Base-by-base conservation (phyloP, 1,140 invertebrate genomes). In the Brachionus rotundiformis region DNA sequence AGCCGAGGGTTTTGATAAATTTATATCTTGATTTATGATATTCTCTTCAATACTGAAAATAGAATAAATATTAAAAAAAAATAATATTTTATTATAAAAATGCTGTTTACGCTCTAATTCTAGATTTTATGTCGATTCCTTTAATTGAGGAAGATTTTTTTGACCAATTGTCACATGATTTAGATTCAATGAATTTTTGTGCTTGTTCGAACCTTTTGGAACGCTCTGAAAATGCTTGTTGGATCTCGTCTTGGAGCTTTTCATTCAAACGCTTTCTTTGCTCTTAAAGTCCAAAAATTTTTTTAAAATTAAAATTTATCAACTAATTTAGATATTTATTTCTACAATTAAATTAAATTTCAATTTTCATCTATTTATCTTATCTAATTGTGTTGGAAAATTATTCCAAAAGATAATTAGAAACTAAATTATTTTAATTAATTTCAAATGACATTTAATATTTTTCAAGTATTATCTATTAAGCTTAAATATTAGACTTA, bases 21-120 rank as follows among this genome's bases (percentile, higher is more conserved):
- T 31, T 36, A 68, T 16, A 7, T 68, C 63, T 16, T 68, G 31
- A 7, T 68, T 68, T 0, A 33, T 33, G n/a, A 68, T 68, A 7
- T 68, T 68, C 63, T 68, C 33, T 36, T 68, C 63, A 19, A 68
- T n/a, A 0, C 63, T 68, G 10, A 13, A 36, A 19, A 23, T 5
- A 68, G 16, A 68, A 33, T n/a, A n/a, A n/a, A n/a, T 8, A 36
- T 39, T 36, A 68, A 68, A 23, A 39, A 33, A 19, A 36, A 10
- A 16, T 11, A 19, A 36, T n/a, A n/a, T n/a, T n/a, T n/a, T n/a
- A n/a, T n/a, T n/a, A n/a, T n/a, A n/a, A n/a, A n/a, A n/a, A n/a
- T n/a, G n/a, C n/a, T 33, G 8, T 19, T 68, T 68, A 68, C 63
- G 63, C 63, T 68, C 33, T 68, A 19, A 68, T 68, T 68, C 23